Evolutionary conservation across 2,113 vertebrate species (phyloP), one percentile per base, ranked within the genome.

Genomic region (Pluvianellus socialis): DNA sequence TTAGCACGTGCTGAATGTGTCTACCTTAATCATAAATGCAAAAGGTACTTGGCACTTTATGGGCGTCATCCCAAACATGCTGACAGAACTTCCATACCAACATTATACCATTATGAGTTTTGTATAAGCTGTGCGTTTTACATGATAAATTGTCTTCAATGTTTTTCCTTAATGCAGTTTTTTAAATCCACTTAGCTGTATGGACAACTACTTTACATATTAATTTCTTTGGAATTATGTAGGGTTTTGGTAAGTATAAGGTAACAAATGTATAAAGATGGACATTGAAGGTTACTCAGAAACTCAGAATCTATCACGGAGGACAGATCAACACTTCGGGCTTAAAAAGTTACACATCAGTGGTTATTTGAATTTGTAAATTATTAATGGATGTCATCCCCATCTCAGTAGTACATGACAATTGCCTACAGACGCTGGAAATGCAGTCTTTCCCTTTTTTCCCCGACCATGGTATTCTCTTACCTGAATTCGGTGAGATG

Each of bases 401-500:
- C 33, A 50, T 6, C 22, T 24, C 33, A 44, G 62, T 0, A 27
- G 18, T 6, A 44, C 4, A 3, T 1, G 16, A 6, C 21, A 62
- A 23, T 1, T 76, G 53, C 22, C 40, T 28, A 32, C 21, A 58
- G 56, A 17, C 58, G 28, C 22, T 10, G 33, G 14, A 62, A 86
- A 70, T 1, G 20, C 13, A 79, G 45, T 16, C 44, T 30, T 32
- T 8, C 28, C 16, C 6, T 1, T 6, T 27, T 12, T 21, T 2
- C 26, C 28, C 28, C 40, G 0, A 5, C 32, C 3, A 1, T 0
- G 22, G 27, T 2, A 3, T 11, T 6, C 5, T 66, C 96, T 98
- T 97, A 99, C 99, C 99, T 98, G 99, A 97, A 84, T 97, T 98
- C 5, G 98, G 98, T 1, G 99, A 98, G 62, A 99, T 98, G 97